Conservation (phyloP, 2,888 invertebrate genomes). For the Drosophila mulleri region DNA sequence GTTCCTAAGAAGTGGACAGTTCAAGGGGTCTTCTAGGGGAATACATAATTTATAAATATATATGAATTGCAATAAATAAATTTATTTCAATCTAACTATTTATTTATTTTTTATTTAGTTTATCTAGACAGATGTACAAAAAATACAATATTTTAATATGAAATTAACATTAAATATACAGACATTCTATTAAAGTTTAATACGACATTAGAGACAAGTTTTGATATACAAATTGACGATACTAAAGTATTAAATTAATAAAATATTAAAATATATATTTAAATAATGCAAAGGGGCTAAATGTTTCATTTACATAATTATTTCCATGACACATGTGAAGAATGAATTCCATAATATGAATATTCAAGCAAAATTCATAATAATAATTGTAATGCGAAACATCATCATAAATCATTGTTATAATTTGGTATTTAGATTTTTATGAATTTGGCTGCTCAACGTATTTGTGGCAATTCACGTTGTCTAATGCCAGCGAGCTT, state of each 20-base stretch:
- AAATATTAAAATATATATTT: too few relatives aligned
- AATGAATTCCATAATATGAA: not conserved
- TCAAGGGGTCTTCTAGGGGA: not conserved
- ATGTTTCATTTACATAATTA: not conserved
- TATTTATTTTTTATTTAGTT: too few relatives aligned
- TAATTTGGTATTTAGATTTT: constrained; percentile 5
- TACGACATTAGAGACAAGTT: too few relatives aligned
- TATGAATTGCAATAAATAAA: too few relatives aligned
- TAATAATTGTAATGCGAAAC: constrained; percentile 27
- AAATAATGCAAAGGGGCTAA: too few relatives aligned
- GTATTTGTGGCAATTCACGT: constrained; percentile 9
- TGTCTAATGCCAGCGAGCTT: constrained; percentile 23
- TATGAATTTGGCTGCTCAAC: not conserved
- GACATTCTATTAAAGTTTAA: too few relatives aligned
- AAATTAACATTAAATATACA: too few relatives aligned
- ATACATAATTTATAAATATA: not conserved
- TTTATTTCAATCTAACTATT: too few relatives aligned
- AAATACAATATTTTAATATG: too few relatives aligned
- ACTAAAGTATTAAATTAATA: too few relatives aligned
- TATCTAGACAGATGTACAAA: too few relatives aligned
- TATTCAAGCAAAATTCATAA: not conserved
- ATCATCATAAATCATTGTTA: constrained; percentile 30
- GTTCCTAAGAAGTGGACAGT: not conserved
- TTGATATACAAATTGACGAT: too few relatives aligned
- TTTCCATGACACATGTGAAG: not conserved